phyloP scores from a whole-genome alignment of 2,888 invertebrate species.

The Meta bourneti region DNA sequence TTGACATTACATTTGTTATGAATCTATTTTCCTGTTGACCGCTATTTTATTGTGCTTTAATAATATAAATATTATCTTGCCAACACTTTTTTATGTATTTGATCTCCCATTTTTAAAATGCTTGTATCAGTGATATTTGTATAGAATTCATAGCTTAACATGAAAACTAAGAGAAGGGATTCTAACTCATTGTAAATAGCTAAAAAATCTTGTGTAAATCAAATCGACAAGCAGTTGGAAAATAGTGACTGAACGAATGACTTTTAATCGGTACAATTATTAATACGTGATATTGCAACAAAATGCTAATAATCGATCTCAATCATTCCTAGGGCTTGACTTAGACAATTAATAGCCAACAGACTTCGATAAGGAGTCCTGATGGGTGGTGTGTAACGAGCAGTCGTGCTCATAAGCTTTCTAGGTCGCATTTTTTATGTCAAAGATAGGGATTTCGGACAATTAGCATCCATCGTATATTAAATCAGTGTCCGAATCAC shows the following conservation, averaged over 20 bases:
- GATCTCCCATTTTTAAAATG: too few relatives aligned
- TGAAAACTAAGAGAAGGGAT: too few relatives aligned
- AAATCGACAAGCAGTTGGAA: too few relatives aligned
- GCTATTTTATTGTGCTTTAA: too few relatives aligned
- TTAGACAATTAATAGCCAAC: constrained; percentile 2
- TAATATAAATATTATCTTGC: too few relatives aligned
- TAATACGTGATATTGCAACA: not conserved
- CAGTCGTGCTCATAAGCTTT: not conserved
- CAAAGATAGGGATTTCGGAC: not conserved
- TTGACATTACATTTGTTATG: too few relatives aligned
- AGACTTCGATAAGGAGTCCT: not conserved
- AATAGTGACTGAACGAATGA: not conserved
- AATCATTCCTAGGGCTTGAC: not conserved
- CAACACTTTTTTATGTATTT: too few relatives aligned
- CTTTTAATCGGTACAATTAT: not conserved
- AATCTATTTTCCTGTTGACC: too few relatives aligned
- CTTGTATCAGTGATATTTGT: too few relatives aligned
- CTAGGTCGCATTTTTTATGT: constrained; percentile 41
- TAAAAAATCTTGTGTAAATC: too few relatives aligned
- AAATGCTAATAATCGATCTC: not conserved
- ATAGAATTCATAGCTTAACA: too few relatives aligned
- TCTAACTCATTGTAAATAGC: too few relatives aligned
- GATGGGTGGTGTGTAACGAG: not conserved
- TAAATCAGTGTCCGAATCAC: not conserved
- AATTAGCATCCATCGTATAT: constrained; percentile 40